These are phyloP conservation scores for Typhlomys cinereus DNA, from an alignment of 2,113 vertebrate genomes.

Conservation along the genomic window DNA sequence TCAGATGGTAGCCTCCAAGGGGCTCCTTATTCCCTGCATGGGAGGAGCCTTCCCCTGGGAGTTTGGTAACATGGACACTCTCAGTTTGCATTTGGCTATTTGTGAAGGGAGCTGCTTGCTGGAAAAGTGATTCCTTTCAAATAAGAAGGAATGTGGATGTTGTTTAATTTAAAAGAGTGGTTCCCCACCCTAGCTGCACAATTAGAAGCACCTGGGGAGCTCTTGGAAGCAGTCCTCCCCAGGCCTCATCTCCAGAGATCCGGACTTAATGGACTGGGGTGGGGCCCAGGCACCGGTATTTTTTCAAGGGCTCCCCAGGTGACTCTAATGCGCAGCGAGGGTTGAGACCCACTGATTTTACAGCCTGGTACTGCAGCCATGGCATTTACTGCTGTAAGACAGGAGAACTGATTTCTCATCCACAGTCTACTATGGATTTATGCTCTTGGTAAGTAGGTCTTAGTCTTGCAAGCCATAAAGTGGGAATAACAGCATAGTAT, in stretches of 20 bases:
- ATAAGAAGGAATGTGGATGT: neutral
- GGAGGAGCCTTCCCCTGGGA: neutral
- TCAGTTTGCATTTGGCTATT: slow-evolving; percentile 38
- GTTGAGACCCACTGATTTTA: slow-evolving; percentile 55
- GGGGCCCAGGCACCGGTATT: neutral
- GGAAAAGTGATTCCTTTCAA: neutral
- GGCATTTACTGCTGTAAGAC: neutral
- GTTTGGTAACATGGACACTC: neutral
- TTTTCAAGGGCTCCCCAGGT: slow-evolving; percentile 42
- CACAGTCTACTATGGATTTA: neutral
- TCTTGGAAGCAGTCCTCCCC: slow-evolving; percentile 21
- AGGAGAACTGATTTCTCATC: slow-evolving; percentile 14
- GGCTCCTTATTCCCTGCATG: neutral
- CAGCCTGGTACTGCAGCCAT: neutral
- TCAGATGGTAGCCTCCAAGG: no score
- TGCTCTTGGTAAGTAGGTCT: neutral
- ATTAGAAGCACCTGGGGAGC: slow-evolving; percentile 51
- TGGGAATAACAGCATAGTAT: neutral
- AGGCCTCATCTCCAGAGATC: slow-evolving; percentile 17
- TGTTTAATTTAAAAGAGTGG: slow-evolving; percentile 57
- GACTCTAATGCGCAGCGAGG: slow-evolving; percentile 18
- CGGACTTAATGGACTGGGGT: slow-evolving; percentile 40
- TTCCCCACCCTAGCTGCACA: slow-evolving; percentile 31
- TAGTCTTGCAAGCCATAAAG: slow-evolving; percentile 56
- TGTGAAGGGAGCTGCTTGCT: neutral